Evolutionary conservation across 2,888 invertebrate species (phyloP).

Genomic region (Parnassius smintheus): DNA sequence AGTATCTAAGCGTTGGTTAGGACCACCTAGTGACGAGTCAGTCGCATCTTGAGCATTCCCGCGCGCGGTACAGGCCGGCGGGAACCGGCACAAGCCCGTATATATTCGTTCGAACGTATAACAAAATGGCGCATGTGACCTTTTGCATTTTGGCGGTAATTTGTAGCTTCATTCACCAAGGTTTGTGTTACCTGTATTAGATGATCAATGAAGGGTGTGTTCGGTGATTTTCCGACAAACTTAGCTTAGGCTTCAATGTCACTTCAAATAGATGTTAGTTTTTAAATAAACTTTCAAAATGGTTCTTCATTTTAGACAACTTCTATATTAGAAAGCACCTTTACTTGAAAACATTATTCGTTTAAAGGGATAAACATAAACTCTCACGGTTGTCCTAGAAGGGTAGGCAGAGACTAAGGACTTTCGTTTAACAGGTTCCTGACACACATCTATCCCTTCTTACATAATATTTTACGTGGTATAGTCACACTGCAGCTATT

Average conservation of each 20-base stretch:
- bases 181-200: conserved; percentile 49
- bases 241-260: neutral
- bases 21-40: conserved; percentile 35
- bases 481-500: too few relatives aligned
- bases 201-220: conserved; percentile 18
- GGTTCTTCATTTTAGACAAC: too few relatives aligned
- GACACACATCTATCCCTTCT: too few relatives aligned
- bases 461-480: too few relatives aligned
- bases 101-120: conserved; percentile 27
- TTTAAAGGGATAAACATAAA: too few relatives aligned
- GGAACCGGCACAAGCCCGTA: conserved; percentile 44
- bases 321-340: too few relatives aligned
- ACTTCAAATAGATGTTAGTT: too few relatives aligned
- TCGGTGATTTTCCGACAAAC: conserved; percentile 7
- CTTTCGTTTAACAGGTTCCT: too few relatives aligned
- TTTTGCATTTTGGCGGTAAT: conserved; percentile 69
- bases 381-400: too few relatives aligned
- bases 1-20: conserved; percentile 32
- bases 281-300: too few relatives aligned
- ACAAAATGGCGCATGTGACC: conserved; percentile 55
- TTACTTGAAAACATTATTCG: too few relatives aligned
- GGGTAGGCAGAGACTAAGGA: too few relatives aligned
- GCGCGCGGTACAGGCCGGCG: conserved; percentile 52
- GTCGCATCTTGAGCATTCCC: conserved; percentile 32
- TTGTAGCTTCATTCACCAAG: conserved; percentile 73